These are phyloP conservation scores for Atrichornis clamosus DNA, from an alignment of 2,113 vertebrate genomes.

Conservation along the genomic window DNA sequence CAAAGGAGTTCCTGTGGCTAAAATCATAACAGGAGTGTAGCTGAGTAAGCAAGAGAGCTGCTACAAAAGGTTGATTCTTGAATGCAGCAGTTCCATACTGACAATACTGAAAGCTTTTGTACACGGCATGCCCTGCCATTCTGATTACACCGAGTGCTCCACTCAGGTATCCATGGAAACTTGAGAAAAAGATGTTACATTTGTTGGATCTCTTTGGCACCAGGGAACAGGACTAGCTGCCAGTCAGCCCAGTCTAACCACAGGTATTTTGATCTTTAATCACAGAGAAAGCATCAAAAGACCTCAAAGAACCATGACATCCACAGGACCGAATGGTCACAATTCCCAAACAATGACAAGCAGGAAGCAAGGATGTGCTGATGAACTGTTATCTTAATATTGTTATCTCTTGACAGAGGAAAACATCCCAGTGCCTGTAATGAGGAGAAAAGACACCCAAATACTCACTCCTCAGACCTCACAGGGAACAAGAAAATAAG, in stretches of 20 bases:
- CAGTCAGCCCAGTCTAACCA: background rate
- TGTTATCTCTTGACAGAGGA: background rate
- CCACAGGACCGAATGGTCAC: background rate
- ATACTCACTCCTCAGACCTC: background rate
- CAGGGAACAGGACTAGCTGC: background rate
- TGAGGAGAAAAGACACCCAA: background rate
- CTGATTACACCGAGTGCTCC: conserved; percentile 34
- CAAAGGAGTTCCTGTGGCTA: background rate
- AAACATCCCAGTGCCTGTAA: background rate
- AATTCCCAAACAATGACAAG: background rate
- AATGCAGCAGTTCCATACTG: background rate
- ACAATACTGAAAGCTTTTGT: conserved; percentile 10
- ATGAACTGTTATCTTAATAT: background rate
- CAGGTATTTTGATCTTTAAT: background rate
- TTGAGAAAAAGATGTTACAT: conserved; percentile 56
- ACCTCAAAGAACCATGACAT: background rate
- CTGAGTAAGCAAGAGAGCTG: background rate
- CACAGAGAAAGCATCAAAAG: background rate
- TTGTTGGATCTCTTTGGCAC: conserved; percentile 17
- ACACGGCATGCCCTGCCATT: conserved; percentile 11
- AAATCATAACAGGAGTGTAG: background rate
- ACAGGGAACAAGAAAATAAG: background rate
- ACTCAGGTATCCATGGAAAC: conserved; percentile 71
- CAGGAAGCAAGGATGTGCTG: background rate
- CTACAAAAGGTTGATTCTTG: background rate